Evolutionary conservation across 2,888 invertebrate species (phyloP).

Genomic region (Tyria jacobaeae): DNA sequence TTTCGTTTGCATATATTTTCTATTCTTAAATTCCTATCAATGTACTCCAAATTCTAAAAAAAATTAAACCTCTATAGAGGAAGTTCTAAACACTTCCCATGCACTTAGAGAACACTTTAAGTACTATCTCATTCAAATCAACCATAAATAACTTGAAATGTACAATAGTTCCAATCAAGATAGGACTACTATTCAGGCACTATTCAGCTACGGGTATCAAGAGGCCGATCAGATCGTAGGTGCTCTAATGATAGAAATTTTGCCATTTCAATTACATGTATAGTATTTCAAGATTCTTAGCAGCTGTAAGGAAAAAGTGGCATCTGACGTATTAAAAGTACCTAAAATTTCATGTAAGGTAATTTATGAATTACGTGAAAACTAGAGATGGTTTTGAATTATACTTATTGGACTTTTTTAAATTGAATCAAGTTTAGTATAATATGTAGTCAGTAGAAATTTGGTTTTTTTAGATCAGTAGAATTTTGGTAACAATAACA

Average conservation of each 20-base stretch:
- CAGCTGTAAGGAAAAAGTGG: slow-evolving; percentile 27
- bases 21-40: too few species aligned
- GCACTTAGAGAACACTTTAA: slow-evolving; percentile 27
- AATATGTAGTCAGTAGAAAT: not conserved
- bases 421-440: too few species aligned
- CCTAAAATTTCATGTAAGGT: not conserved
- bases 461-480: too few species aligned
- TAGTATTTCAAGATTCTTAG: slow-evolving; percentile 51
- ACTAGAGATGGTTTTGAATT: not conserved
- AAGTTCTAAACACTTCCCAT: slow-evolving; percentile 28
- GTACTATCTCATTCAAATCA: slow-evolving; percentile 42
- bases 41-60: too few species aligned
- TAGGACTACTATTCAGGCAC: slow-evolving; percentile 36
- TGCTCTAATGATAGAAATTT: slow-evolving; percentile 66
- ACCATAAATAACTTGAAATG: slow-evolving; percentile 55
- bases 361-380: not conserved
- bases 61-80: slow-evolving; percentile 43
- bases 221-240: slow-evolving; percentile 54
- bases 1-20: too few species aligned
- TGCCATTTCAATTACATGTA: slow-evolving; percentile 70
- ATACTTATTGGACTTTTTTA: too few species aligned
- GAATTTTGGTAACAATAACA: too few species aligned
- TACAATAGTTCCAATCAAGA: slow-evolving; percentile 70
- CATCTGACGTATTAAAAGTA: slow-evolving; percentile 18
- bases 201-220: slow-evolving; percentile 41